A percentile compares a stretch with the other conserved stretches of the same genome.
phyloP scores from a whole-genome alignment of 2,888 invertebrate genomes.

The Shargacucullia verbasci region DNA sequence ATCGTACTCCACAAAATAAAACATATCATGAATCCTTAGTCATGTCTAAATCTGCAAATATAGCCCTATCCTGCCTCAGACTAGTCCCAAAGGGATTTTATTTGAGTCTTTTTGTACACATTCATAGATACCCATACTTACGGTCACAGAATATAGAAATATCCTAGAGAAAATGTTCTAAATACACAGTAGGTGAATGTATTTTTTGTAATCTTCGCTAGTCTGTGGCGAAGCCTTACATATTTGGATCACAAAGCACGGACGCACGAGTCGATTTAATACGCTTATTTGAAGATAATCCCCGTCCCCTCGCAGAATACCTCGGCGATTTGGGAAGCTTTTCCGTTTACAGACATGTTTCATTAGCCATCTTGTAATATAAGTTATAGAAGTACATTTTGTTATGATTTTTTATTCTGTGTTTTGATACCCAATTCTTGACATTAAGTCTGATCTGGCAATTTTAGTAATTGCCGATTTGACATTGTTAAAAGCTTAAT shows the following conservation, averaged over 20 bases:
- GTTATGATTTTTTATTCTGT: background rate
- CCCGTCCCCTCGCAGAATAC: slow-evolving; percentile 67
- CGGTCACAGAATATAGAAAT: slow-evolving; percentile 49
- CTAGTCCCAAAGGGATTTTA: slow-evolving; percentile 66
- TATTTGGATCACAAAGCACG: slow-evolving; percentile 80
- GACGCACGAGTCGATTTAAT: slow-evolving; percentile 73
- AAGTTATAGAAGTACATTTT: background rate
- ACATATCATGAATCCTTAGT: slow-evolving; percentile 71
- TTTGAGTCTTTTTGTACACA: slow-evolving; percentile 49
- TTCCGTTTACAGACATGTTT: slow-evolving; percentile 50
- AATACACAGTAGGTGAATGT: slow-evolving; percentile 34
- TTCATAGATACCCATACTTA: slow-evolving; percentile 47
- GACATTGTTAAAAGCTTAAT: too few relatives aligned
- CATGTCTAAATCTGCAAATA: slow-evolving; percentile 75
- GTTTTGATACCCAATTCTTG: background rate
- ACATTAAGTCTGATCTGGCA: too few relatives aligned
- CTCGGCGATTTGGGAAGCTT: slow-evolving; percentile 65
- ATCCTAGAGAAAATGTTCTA: slow-evolving; percentile 9
- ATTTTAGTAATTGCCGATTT: too few relatives aligned
- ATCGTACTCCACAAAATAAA: slow-evolving; percentile 65
- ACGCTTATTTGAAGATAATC: slow-evolving; percentile 85
- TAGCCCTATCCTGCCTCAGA: slow-evolving; percentile 67
- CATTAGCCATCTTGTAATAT: slow-evolving; percentile 41
- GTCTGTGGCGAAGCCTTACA: slow-evolving; percentile 70
- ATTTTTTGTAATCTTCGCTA: slow-evolving; percentile 6